Percentiles rank a stretch among this genome's conserved stretches.
Evolutionary conservation across 1,140 invertebrate genomes (phyloP).

Genomic region (Drosophila santomea): DNA sequence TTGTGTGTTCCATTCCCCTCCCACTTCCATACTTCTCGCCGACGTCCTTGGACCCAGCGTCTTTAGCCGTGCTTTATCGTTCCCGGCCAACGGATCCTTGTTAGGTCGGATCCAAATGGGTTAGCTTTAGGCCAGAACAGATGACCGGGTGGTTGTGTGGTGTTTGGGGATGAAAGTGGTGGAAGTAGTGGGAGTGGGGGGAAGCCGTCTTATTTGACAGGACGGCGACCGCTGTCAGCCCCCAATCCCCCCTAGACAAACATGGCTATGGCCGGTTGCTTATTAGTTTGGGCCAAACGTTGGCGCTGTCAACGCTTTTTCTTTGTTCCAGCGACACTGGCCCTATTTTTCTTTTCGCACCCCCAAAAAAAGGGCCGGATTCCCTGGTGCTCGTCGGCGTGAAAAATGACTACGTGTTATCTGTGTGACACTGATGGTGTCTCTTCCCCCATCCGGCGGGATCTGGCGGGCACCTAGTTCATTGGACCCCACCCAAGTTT

Average conservation of each 20-base stretch:
- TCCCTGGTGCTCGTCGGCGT: constrained; percentile 10
- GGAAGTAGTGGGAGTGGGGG: background rate
- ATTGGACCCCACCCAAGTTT: constrained; percentile 31
- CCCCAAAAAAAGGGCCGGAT: background rate
- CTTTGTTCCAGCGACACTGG: constrained; percentile 15
- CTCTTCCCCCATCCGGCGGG: background rate
- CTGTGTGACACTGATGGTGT: constrained; percentile 33
- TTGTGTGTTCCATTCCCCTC: constrained; percentile 16
- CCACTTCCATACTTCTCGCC: background rate
- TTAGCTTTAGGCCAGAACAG: constrained; percentile 5
- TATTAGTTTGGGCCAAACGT: constrained; percentile 33
- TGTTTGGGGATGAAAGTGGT: background rate
- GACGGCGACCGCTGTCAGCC: constrained; percentile 39
- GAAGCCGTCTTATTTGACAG: constrained; percentile 51
- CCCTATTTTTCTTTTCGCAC: constrained; percentile 1
- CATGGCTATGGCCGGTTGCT: constrained; percentile 21
- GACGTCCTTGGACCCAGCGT: background rate
- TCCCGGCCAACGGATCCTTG: constrained; percentile 25
- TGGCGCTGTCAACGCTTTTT: constrained; percentile 26
- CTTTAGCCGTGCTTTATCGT: constrained; percentile 35
- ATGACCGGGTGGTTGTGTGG: background rate
- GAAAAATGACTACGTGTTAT: constrained; percentile 36
- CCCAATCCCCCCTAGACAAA: background rate
- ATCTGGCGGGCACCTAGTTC: constrained; percentile 30
- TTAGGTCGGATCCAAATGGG: constrained; percentile 16